Base-by-base conservation (phyloP, 1,140 invertebrate genomes). In the Anastatus disparis region DNA sequence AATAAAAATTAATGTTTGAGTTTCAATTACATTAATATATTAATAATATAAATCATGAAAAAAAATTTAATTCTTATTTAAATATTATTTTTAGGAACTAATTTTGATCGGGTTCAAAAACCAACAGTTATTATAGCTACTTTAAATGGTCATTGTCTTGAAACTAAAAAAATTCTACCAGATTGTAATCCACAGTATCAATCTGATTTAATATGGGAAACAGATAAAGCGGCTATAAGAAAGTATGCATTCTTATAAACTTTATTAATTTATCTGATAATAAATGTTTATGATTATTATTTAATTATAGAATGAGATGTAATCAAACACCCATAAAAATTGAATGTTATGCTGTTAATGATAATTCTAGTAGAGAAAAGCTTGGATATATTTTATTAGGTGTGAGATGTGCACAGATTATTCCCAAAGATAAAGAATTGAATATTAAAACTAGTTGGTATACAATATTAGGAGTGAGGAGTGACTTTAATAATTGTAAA, bases 201-300 rank as follows among this genome's bases (percentile, higher is more conserved):
- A 22, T 85, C 83, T 2, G 85, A 88, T 73, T 79, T 88, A 26
- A 78, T 87, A 29, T 89, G 88, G 88, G 86, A 88, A 74, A 79
- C 80, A 1, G 84, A 87, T 58, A 88, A 87, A 75, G 82, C 77
- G 72, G 75, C 75, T 27, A 50, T 88, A 12, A 75, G 86, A 73
- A 87, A 86, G 81, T 84, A 77, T 61, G 7, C 38, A 22, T 8
- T 69, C 3, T 59, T 26, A 46, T 61, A 4, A 24, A 61, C 29
- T 42, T 40, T 61, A n/a, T n/a, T 55, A 42, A 66, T n/a, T n/a
- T n/a, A n/a, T n/a, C n/a, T n/a, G n/a, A n/a, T n/a, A n/a, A n/a
- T 70, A 58, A 38, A 38, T 38, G 12, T 7, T 50, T 56, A 67
- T 56, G n/a, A 15, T 48, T 38, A 56, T n/a, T n/a, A n/a, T n/a